Conservation (phyloP, 92 coral and sea anemone species). For the Chrysogorgia sp. region DNA sequence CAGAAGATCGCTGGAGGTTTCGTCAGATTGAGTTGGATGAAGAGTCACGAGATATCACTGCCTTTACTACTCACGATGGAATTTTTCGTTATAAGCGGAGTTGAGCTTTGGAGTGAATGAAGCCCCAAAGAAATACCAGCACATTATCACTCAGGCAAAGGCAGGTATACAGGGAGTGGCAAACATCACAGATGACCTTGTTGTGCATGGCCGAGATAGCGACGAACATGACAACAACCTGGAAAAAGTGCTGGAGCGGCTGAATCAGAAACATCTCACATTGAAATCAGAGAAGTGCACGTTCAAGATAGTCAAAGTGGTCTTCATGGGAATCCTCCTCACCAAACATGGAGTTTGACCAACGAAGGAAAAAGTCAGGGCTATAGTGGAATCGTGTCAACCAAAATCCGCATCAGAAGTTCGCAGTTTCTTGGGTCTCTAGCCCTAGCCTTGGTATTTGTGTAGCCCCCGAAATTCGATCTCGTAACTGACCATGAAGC, state of each 20-base stretch:
- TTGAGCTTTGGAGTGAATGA: slow-evolving; percentile 48
- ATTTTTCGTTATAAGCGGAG: slow-evolving; percentile 42
- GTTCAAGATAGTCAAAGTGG: slow-evolving; percentile 43
- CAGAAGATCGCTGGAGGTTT: too few species aligned
- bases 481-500: too few species aligned
- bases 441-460: too few species aligned
- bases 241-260: slow-evolving; percentile 44
- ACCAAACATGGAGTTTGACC: slow-evolving; percentile 43
- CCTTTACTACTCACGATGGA: too few species aligned
- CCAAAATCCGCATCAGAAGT: slow-evolving; percentile 48
- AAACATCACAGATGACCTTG: slow-evolving; percentile 59
- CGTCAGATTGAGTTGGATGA: too few species aligned
- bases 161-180: slow-evolving; percentile 51
- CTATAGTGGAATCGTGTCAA: slow-evolving; percentile 40
- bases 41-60: too few species aligned
- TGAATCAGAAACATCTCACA: slow-evolving; percentile 48
- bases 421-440: slow-evolving; percentile 44
- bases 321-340: slow-evolving; percentile 53
- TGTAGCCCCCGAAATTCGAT: background rate
- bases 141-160: slow-evolving; percentile 49
- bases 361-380: slow-evolving; percentile 50
- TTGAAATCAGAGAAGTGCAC: slow-evolving; percentile 52
- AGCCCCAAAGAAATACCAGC: slow-evolving; percentile 61
- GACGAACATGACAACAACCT: slow-evolving; percentile 58
- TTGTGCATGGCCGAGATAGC: slow-evolving; percentile 54